Base-by-base conservation (phyloP, 1,140 invertebrate genomes). In the Papilio xuthus region DNA sequence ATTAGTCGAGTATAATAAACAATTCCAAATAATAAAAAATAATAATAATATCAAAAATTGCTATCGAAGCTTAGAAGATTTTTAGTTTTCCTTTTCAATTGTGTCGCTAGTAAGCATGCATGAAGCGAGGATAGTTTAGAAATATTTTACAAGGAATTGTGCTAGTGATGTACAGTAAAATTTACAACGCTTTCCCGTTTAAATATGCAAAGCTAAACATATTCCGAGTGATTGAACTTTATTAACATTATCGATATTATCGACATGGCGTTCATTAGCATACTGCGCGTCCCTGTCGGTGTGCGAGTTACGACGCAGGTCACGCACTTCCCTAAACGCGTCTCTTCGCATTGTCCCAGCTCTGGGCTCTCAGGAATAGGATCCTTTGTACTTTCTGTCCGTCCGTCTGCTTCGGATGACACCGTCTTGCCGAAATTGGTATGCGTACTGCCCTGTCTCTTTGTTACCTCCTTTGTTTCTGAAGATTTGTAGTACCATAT, bases 251-350 rank as follows among this genome's bases (percentile, higher is more conserved):
- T 85, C 85, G 84, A 82, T 86, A 80, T 78, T 76, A 79, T 79
- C 77, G 47, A 67, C 67, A 69, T 41, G 44, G 20, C 47, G 73
- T 79, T 63, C 44, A 79, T 69, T 79, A 75, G 78, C 42, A 41
- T 60, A 75, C 50, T 60, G 41, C 77, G 37, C 78, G 70, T 79
- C 82, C 28, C 80, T 86, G 69, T 50, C 70, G 70, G 37, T 44
- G 72, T 83, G 80, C 82, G 85, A 84, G 80, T 91, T 91, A 81
- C 81, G 79, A 92, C 78, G 82, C 89, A 69, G 82, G 89, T 89
- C 91, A 92, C 91, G 91, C 89, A 91, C 89, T 89, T 91, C 87
- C 89, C 90, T 91, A 91, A 92, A 91, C 84, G 84, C 86, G 85
- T 86, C 85, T 83, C 86, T 82, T 79, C 80, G 84, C 79, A 90